phyloP scores from a whole-genome alignment of 2,113 vertebrate genomes.

The Myotis brandtii region DNA sequence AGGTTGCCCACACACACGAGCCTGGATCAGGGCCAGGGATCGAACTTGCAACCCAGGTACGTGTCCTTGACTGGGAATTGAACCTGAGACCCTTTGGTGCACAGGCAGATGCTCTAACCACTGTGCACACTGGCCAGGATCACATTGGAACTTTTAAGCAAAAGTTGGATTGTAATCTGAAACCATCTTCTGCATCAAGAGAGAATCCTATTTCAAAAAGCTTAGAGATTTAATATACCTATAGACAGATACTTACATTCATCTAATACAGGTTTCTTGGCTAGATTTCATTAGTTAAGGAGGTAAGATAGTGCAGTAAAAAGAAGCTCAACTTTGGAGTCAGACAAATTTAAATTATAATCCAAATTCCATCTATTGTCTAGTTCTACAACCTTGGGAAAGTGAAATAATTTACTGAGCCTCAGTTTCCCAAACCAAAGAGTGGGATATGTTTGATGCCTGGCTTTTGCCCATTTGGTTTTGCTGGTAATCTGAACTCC shows the following conservation, averaged over 20 bases:
- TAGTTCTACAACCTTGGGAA: neutral
- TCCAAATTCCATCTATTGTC: neutral
- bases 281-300: constrained; percentile 33
- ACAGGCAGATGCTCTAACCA: too few species aligned
- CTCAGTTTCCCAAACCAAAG: neutral
- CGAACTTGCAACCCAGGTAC: too few species aligned
- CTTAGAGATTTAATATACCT: neutral
- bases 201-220: constrained; percentile 2
- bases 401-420: neutral
- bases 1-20: too few species aligned
- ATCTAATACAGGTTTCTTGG: neutral
- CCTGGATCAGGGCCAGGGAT: too few species aligned
- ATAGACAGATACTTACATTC: neutral
- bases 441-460: neutral
- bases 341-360: neutral
- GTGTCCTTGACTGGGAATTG: too few species aligned
- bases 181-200: neutral
- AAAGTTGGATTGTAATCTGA: neutral
- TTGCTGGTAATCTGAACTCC: neutral
- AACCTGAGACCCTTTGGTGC: too few species aligned
- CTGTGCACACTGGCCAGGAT: too few species aligned
- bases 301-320: neutral
- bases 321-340: neutral
- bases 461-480: neutral
- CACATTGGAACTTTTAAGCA: neutral